Percentiles rank a stretch among this genome's conserved stretches.
phyloP scores from a whole-genome alignment of 2,797 vertebrate species.

The Tapirus indicus region DNA sequence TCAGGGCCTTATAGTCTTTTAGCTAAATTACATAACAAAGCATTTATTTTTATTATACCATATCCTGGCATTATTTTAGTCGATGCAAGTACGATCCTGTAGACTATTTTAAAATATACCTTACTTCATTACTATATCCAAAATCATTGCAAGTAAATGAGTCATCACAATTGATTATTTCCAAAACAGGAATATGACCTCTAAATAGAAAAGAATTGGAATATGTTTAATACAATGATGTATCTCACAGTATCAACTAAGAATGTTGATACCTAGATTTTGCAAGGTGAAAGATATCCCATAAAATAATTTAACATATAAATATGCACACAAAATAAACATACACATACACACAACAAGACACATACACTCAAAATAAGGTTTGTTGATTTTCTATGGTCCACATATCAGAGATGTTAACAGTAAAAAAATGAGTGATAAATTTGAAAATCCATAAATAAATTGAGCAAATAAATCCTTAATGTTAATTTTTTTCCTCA shows the following conservation, averaged over 20 bases:
- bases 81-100: neutral
- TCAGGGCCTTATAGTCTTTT: neutral
- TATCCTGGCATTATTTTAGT: neutral
- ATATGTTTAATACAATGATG: neutral
- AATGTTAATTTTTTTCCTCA: neutral
- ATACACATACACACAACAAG: neutral
- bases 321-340: neutral
- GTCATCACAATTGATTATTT: neutral
- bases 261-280: neutral
- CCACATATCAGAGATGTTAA: neutral
- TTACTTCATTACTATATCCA: neutral
- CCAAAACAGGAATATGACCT: neutral
- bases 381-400: neutral
- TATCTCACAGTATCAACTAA: neutral
- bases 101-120: neutral
- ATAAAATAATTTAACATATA: neutral
- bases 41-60: neutral
- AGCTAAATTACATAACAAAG: neutral
- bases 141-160: neutral
- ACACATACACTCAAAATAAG: neutral
- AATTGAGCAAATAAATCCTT: neutral
- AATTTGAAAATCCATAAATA: neutral
- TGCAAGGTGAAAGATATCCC: neutral
- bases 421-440: neutral
- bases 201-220: neutral